Conservation (phyloP, 2,797 vertebrate species). For the Chelmon rostratus region DNA sequence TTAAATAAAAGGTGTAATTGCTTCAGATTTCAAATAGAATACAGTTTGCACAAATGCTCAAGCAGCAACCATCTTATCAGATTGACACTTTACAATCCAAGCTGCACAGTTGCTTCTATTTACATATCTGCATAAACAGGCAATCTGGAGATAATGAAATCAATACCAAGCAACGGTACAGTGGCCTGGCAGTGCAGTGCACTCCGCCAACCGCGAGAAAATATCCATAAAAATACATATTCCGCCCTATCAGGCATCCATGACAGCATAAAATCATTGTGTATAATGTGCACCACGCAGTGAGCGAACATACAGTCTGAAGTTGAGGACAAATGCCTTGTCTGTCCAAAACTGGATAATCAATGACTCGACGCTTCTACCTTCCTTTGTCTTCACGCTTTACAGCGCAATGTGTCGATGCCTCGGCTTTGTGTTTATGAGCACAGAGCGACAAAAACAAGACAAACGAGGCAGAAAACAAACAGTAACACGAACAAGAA, state of each 20-base stretch:
- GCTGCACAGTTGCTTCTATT: slow-evolving; percentile 37
- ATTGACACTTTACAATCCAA: slow-evolving; percentile 25
- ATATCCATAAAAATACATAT: slow-evolving; percentile 29
- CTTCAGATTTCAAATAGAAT: slow-evolving; percentile 2
- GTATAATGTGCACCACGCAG: background rate
- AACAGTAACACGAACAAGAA: slow-evolving; percentile 10
- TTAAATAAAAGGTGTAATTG: slow-evolving; percentile 15
- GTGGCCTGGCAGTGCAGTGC: background rate
- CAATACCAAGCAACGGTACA: slow-evolving; percentile 28
- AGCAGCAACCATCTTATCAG: slow-evolving; percentile 32
- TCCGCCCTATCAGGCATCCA: slow-evolving; percentile 21
- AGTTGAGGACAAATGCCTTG: slow-evolving; percentile 36
- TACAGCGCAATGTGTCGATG: slow-evolving; percentile 40
- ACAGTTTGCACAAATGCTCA: slow-evolving; percentile 17
- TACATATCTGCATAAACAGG: slow-evolving; percentile 58
- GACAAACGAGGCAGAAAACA: slow-evolving; percentile 15
- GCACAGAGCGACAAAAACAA: slow-evolving; percentile 31
- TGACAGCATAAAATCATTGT: slow-evolving; percentile 26
- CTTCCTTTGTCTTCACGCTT: slow-evolving; percentile 53
- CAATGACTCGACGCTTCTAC: slow-evolving; percentile 42
- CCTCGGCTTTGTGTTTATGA: slow-evolving; percentile 47
- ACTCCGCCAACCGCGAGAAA: slow-evolving; percentile 10
- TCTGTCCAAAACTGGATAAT: slow-evolving; percentile 51
- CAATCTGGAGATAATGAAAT: slow-evolving; percentile 55
- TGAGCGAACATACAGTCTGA: background rate